These are phyloP conservation scores for Trematomus loennbergii DNA, from an alignment of 2,113 vertebrate species.

Conservation along the genomic window DNA sequence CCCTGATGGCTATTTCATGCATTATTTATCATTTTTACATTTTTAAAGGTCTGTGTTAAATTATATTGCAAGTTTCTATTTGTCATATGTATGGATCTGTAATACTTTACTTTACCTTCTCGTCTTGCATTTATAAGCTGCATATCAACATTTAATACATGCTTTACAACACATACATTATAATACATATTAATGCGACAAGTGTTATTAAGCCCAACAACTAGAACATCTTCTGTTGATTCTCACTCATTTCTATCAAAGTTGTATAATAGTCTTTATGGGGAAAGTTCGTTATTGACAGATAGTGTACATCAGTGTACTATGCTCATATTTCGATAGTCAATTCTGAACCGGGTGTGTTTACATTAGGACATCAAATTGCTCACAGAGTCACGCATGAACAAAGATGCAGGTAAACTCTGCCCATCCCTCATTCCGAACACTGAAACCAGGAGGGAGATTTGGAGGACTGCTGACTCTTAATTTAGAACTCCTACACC, in stretches of 20 bases:
- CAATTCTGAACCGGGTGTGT: neutral
- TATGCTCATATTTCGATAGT: no score
- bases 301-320: no score
- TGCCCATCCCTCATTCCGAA: conserved; percentile 2
- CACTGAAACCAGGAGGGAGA: conserved; percentile 45
- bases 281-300: no score
- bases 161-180: neutral
- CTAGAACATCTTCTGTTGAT: no score
- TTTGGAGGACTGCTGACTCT: conserved; percentile 60
- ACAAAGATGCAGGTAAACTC: conserved; percentile 6
- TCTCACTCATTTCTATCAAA: no score
- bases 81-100: neutral
- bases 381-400: neutral
- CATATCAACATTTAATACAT: neutral
- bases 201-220: no score
- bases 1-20: no score
- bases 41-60: neutral
- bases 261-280: no score
- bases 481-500: conserved; percentile 60
- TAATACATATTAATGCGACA: no score
- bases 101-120: neutral
- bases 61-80: neutral
- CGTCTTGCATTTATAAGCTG: neutral
- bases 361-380: neutral
- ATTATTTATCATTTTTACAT: neutral